A percentile compares a stretch with the other conserved stretches of the same genome.
phyloP scores from a whole-genome alignment of 2,888 invertebrate species.

The Drosophila meridiana region DNA sequence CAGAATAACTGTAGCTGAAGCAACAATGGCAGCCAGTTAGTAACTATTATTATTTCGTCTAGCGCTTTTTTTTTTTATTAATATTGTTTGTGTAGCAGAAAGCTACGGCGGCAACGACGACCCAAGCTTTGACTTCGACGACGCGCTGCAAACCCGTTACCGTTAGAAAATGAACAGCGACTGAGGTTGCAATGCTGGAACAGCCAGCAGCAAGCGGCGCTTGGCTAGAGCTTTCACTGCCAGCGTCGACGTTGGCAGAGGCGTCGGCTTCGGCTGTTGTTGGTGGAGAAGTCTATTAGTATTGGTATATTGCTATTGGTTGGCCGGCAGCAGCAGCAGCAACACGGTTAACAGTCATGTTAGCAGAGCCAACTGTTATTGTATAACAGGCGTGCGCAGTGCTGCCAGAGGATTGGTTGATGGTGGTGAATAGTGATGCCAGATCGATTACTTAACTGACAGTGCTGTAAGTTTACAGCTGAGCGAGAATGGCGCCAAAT shows the following conservation, averaged over 20 bases:
- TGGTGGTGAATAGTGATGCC: conserved; percentile 35
- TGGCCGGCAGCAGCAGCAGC: conserved; percentile 44
- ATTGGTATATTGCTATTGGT: conserved; percentile 36
- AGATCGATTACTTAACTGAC: conserved; percentile 17
- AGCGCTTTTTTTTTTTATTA: conserved; percentile 67
- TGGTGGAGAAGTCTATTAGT: conserved; percentile 14
- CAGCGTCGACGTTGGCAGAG: conserved; percentile 25
- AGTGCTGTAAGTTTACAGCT: conserved; percentile 30
- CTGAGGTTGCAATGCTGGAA: conserved; percentile 52
- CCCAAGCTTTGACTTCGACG: conserved; percentile 39
- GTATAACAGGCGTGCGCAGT: conserved; percentile 4
- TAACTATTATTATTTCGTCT: conserved; percentile 70
- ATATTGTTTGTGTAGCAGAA: conserved; percentile 74
- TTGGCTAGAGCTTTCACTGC: conserved; percentile 51
- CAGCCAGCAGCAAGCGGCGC: conserved; percentile 44
- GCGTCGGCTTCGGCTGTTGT: conserved; percentile 11
- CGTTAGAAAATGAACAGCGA: conserved; percentile 62
- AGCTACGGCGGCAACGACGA: conserved; percentile 39
- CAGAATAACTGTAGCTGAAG: conserved; percentile 14
- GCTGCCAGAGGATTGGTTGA: conserved; percentile 34
- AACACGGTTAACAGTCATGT: conserved; percentile 6
- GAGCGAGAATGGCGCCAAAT: conserved; percentile 25
- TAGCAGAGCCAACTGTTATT: conserved; percentile 29
- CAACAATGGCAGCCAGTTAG: conserved; percentile 44
- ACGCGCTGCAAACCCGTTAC: conserved; percentile 51